Base-by-base conservation (phyloP, 2,113 vertebrate genomes). In the Trinectes maculatus region DNA sequence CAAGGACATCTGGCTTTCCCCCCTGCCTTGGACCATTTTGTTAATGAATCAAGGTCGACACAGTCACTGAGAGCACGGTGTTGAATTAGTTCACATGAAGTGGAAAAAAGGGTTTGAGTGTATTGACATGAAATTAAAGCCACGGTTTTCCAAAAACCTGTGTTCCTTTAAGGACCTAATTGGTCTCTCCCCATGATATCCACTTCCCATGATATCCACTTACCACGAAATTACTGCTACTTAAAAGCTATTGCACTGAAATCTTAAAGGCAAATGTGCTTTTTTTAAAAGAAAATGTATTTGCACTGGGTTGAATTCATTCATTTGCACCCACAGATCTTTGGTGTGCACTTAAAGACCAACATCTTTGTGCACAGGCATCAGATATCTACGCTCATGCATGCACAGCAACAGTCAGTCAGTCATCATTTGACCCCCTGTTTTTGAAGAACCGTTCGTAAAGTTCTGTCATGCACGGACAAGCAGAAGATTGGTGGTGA, bases 401-500 rank as follows among this genome's bases (percentile, higher is more conserved):
- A 26, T 10, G 26, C 37, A 5, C 3, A 43, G 4, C 53, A 28
- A 40, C 18, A 9, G 18, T 1, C 53, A 8, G 47, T 43, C 21
- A 33, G 36, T 31, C n/a, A 16, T 22, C 57, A 10, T 70, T 53
- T 31, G 62, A 67, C 73, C 58, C 16, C 13, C 39, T 25, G 47
- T 10, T 71, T 70, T 46, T 78, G 39, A 75, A 36, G 36, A 74
- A 43, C 51, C 46, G 46, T 67, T 69, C 47, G 60, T 12, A 21
- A 46, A 46, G 70, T 54, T 33, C 52, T 8, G 21, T 49, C 75
- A 21, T 11, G 67, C 60, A 49, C 1, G 16, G 42, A 56, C 61
- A 28, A 55, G 66, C 71, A 55, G 53, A 47, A 70, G 69, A 83
- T 83, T 61, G 77, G 62, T 62, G 63, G 62, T 62, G 77, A 83